These are phyloP conservation scores for Aleiodes sp. DNA, from an alignment of 1,140 invertebrate genomes.

Conservation along the genomic window DNA sequence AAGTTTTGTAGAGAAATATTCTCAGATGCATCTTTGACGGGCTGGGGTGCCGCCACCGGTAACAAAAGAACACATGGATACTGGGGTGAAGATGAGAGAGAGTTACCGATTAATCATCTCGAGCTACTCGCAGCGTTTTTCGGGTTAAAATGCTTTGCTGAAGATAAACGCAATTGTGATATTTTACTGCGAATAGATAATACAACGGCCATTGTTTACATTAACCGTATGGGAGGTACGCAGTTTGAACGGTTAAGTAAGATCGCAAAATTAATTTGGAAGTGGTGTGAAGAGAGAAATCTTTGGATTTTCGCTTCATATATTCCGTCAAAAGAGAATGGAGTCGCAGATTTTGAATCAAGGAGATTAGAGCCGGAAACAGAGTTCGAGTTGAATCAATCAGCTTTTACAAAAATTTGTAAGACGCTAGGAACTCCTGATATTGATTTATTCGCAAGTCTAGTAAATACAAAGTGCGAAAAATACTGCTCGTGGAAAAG, in stretches of 20 bases:
- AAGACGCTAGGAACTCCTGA: conserved; percentile 23
- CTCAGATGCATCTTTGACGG: conserved; percentile 17
- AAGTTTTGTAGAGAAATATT: conserved; percentile 27
- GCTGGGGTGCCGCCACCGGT: conserved; percentile 11
- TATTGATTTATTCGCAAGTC: conserved; percentile 45
- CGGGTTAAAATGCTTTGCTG: conserved; percentile 25
- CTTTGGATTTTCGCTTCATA: conserved; percentile 32
- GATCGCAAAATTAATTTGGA: conserved; percentile 27
- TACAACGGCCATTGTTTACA: conserved; percentile 33
- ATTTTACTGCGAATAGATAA: conserved; percentile 35
- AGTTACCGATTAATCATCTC: conserved; percentile 27
- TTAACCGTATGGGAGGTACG: conserved; percentile 34
- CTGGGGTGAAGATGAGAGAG: conserved; percentile 8
- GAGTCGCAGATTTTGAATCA: conserved; percentile 24
- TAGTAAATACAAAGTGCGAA: conserved; percentile 43
- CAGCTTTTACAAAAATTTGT: conserved; percentile 16
- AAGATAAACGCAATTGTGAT: conserved; percentile 18
- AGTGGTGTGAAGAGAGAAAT: conserved; percentile 27
- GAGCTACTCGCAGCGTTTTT: conserved; percentile 27
- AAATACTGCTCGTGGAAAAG: conserved; percentile 43
- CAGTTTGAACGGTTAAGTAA: conserved; percentile 19
- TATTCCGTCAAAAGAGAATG: conserved; percentile 29
- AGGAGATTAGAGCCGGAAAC: conserved; percentile 24
- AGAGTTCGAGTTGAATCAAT: conserved; percentile 2
- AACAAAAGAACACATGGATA: conserved; percentile 10